Conservation (phyloP, 2,797 vertebrate genomes). For the Picus viridis region DNA sequence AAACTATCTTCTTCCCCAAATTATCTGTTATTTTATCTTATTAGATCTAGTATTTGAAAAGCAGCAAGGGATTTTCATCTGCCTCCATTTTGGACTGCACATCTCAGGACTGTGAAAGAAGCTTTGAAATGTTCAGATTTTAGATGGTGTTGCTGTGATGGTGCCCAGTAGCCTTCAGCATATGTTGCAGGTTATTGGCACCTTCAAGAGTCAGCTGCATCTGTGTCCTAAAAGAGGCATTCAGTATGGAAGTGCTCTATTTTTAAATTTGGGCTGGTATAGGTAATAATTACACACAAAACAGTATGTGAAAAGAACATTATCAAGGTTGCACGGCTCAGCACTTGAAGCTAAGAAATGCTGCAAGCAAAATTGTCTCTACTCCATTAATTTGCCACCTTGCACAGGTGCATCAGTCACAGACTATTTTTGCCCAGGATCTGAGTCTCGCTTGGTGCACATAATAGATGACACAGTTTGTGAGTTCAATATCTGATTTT, state of each 20-base stretch:
- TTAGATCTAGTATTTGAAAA: conserved; percentile 2
- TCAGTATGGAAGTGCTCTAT: neutral
- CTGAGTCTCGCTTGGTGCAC: neutral
- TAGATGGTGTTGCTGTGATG: neutral
- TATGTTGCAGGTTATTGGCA: conserved; percentile 11
- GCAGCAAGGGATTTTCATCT: neutral
- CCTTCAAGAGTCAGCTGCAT: conserved; percentile 15
- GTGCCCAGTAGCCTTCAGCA: neutral
- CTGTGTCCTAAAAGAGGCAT: conserved; percentile 14
- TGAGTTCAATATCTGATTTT: conserved; percentile 41
- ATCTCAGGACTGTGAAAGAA: neutral
- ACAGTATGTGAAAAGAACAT: conserved; percentile 52
- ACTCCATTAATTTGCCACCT: conserved; percentile 56
- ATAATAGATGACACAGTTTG: conserved; percentile 47
- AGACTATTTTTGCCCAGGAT: conserved; percentile 40
- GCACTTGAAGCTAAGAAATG: conserved; percentile 43
- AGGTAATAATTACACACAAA: conserved; percentile 62
- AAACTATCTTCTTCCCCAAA: conserved; percentile 28
- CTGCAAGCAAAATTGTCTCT: conserved; percentile 52
- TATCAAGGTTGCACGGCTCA: conserved; percentile 69
- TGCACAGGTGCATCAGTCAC: conserved; percentile 58
- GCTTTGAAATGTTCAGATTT: neutral
- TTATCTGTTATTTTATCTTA: conserved; percentile 40
- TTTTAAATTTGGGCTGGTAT: conserved; percentile 60
- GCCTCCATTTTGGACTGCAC: neutral